Conservation (phyloP, 2,888 invertebrate species). For the Eubasilissa splendida region DNA sequence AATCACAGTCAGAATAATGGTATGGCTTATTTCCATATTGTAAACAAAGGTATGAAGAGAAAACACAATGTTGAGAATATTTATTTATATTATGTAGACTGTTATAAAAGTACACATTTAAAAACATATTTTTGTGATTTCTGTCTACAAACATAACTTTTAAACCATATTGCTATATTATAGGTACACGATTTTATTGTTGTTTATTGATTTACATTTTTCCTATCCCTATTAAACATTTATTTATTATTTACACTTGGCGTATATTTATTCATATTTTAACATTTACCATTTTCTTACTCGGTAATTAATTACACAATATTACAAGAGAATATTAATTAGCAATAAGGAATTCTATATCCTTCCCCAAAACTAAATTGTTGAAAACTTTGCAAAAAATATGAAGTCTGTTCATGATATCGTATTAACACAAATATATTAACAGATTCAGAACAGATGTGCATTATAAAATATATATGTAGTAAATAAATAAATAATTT, state of each 20-base stretch:
- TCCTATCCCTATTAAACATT: constrained; percentile 34
- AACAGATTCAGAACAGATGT: constrained; percentile 55
- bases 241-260: constrained; percentile 37
- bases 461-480: constrained; percentile 19
- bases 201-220: constrained; percentile 39
- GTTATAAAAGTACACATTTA: constrained; percentile 48
- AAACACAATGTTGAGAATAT: constrained; percentile 38
- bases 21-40: too few relatives aligned
- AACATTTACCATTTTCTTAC: constrained; percentile 26
- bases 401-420: constrained; percentile 51
- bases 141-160: constrained; percentile 36
- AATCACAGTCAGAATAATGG: too few relatives aligned
- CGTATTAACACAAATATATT: constrained; percentile 51
- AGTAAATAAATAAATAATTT: constrained; percentile 14
- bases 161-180: constrained; percentile 32
- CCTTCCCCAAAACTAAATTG: neutral
- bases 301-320: constrained; percentile 19
- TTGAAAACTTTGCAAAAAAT: constrained; percentile 22
- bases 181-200: constrained; percentile 43
- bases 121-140: constrained; percentile 40
- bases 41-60: too few relatives aligned
- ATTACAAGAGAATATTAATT: constrained; percentile 30
- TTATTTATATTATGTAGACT: constrained; percentile 50
- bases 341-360: neutral
- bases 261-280: constrained; percentile 17